Base-by-base conservation (phyloP, 2,888 invertebrate species). In the Macrophya alboannulata region DNA sequence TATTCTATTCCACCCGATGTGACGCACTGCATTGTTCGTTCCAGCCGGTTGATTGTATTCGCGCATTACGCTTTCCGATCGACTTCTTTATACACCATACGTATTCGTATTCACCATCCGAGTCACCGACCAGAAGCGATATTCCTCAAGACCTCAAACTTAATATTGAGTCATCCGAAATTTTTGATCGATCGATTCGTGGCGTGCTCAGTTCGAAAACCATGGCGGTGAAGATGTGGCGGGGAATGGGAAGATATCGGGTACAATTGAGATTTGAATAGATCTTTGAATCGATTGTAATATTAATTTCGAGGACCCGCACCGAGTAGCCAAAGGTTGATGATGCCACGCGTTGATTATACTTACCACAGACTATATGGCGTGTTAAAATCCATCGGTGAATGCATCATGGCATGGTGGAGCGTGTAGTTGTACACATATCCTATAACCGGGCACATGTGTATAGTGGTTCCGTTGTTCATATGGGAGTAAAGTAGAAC, bases 401-500 rank as follows among this genome's bases (percentile, higher is more conserved):
- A 17, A 51, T 62, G 62, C 45, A 79, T 15, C n/a, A n/a, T n/a
- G n/a, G 55, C 62, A 62, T 81, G 81, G 81, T 62, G 59, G 62
- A 81, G 17, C 31, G 31, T 3, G 77, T 77, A 15, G 51, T n/a
- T 9, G 8, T 31, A 31, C 40, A 77, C 17, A 25, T 43, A 45
- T n/a, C 8, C 31, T 55, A 12, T 48, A 51, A 8, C 31, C 21
- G 37, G 4, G 6, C 37, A 10, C n/a, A 21, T 43, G 6, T 62
- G 40, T 10, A n/a, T n/a, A 55, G 77, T 81, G 40, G 40, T 43
- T 10, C 43, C 43, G 59, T 59, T 59, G 81, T 81, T 81, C 59
- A 81, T 81, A 81, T 81, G 59, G 77, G 48, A 81, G 81, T 83
- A 68, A 71, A 71, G 83, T 83, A 83, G 83, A 83, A 83, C 83